Base-by-base conservation (phyloP, 2,797 vertebrate genomes). In the Enteromius mattozi region DNA sequence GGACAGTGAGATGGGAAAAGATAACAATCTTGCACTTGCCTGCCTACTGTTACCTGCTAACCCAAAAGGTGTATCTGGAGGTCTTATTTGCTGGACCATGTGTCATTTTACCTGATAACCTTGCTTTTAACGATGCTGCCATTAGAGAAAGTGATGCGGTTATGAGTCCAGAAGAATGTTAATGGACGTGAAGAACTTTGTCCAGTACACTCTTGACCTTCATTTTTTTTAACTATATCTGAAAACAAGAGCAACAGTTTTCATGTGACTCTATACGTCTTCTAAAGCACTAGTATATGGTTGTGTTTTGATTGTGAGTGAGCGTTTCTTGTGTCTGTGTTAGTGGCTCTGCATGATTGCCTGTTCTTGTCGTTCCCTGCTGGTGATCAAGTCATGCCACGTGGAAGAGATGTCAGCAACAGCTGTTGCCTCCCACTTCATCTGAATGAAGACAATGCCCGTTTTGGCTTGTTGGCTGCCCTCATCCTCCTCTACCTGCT, bases 361-460 rank as follows among this genome's bases (percentile, higher is more conserved):
- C 56, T 90, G 85, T 77, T 35, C 80, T 33, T 88, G 91, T 87
- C 82, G 80, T 24, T 88, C 87, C 88, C 88, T 79, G 82, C 89
- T 76, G 80, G 77, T 86, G 86, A 85, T 87, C 89, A 78, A 88
- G 90, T 91, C 92, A 96, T 95, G 94, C 94, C 94, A 93, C 93
- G 89, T 89, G 93, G 93, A 89, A 94, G 91, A 82, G 88, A 90
- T 87, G 90, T 89, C 17, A 89, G 92, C 3, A 83, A 91, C 88
- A 92, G 92, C 92, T 93, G 95, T 92, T 93, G 94, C 91, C 88
- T 92, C 66, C 89, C 92, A 81, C 88, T 90, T 5, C 92, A 92
- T 83, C 83, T 95, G 89, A 96, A 96, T 2, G 93, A 96, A 85
- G 95, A 96, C 92, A 96, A 96, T 35, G 95, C 95, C 80, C 95